Evolutionary conservation across 2,797 vertebrate species (phyloP).

Genomic region (Apogon talboti): DNA sequence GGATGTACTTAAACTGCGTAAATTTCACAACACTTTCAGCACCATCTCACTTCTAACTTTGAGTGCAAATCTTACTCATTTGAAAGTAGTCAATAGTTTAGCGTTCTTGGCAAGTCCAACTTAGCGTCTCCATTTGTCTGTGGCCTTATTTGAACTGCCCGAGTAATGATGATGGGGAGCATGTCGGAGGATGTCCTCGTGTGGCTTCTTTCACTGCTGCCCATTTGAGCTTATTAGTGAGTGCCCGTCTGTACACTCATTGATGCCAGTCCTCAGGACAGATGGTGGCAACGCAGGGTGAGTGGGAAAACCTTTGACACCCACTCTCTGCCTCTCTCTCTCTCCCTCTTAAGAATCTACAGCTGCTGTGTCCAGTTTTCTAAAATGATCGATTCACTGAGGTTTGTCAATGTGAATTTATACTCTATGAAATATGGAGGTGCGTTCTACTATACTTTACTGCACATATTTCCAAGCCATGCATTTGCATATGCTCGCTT

Average conservation of each 20-base stretch:
- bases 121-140: conserved; percentile 44
- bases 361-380: conserved; percentile 26
- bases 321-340: conserved; percentile 9
- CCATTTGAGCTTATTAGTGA: conserved; percentile 77
- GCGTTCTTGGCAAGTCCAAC: conserved; percentile 44
- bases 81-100: conserved; percentile 1
- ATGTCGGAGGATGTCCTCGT: conserved; percentile 69
- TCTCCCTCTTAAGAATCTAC: conserved; percentile 5
- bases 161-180: conserved; percentile 58
- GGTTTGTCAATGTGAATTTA: not conserved
- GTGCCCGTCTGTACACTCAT: conserved; percentile 74
- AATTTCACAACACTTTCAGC: too few species aligned
- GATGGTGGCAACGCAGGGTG: conserved; percentile 71
- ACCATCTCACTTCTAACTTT: too few species aligned
- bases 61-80: too few species aligned
- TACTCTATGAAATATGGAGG: too few species aligned
- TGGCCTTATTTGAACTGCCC: conserved; percentile 62
- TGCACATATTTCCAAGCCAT: not conserved
- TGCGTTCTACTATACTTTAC: not conserved
- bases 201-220: conserved; percentile 66
- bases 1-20: too few species aligned
- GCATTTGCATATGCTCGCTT: not conserved
- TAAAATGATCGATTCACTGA: conserved; percentile 6
- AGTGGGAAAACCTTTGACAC: conserved; percentile 63
- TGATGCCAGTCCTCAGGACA: conserved; percentile 76